Percentiles rank a stretch among this genome's conserved stretches.
These are phyloP conservation scores for Oscheius sp. DNA, from an alignment of 2,888 invertebrate species.

Conservation along the genomic window DNA sequence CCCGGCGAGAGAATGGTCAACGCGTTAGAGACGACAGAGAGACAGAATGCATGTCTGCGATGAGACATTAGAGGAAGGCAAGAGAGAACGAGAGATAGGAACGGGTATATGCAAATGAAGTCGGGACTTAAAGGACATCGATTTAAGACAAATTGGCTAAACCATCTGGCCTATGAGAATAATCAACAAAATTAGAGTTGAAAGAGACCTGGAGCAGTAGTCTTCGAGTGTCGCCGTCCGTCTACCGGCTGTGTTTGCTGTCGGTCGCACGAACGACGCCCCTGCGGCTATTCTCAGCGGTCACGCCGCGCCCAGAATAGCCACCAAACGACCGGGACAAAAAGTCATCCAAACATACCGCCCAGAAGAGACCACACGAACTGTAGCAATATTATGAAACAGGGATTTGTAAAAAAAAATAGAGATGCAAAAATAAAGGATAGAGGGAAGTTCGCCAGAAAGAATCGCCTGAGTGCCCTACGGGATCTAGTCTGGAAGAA, in stretches of 20 bases:
- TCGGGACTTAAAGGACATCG: background rate
- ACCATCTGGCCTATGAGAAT: background rate
- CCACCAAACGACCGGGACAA: slow-evolving; percentile 8
- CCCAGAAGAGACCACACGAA: slow-evolving; percentile 21
- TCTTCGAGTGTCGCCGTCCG: slow-evolving; percentile 8
- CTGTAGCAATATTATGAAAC: slow-evolving; percentile 26
- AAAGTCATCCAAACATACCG: slow-evolving; percentile 27
- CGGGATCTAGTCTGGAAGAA: slow-evolving; percentile 8
- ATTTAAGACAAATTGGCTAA: background rate
- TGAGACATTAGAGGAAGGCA: slow-evolving; percentile 1
- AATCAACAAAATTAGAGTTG: background rate
- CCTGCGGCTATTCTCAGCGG: slow-evolving; percentile 31
- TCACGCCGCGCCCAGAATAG: slow-evolving; percentile 32
- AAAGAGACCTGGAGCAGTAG: slow-evolving; percentile 4
- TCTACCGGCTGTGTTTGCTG: slow-evolving; percentile 23
- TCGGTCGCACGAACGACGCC: slow-evolving; percentile 18
- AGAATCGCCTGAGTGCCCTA: background rate
- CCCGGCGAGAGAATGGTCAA: slow-evolving; percentile 28
- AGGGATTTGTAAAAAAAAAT: background rate
- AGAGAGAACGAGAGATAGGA: background rate
- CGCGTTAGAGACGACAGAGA: slow-evolving; percentile 3
- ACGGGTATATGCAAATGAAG: too few species aligned
- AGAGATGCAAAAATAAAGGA: background rate
- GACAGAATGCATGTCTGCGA: slow-evolving; percentile 19
- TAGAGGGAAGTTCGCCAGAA: background rate